Conservation (phyloP, 2,113 vertebrate species). For the Epinephelus moara region DNA sequence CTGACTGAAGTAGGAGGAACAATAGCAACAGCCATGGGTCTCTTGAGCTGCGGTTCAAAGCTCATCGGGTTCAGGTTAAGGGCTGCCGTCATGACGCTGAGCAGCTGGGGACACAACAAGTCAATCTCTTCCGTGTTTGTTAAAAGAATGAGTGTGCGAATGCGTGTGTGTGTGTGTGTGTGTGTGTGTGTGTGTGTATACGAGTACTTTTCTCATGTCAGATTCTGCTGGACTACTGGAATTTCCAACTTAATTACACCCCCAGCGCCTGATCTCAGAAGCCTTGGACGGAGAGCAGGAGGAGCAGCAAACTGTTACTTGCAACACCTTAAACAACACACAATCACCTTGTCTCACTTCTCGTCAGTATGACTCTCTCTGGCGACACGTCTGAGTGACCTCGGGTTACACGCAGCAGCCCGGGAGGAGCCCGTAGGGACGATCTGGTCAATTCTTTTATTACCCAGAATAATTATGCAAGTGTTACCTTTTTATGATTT, state of each 20-base stretch:
- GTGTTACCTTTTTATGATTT: constrained; percentile 80
- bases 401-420: constrained; percentile 50
- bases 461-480: constrained; percentile 81
- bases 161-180: constrained; percentile 39
- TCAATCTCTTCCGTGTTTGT: constrained; percentile 69
- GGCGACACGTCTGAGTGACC: constrained; percentile 43
- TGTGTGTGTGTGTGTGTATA: constrained; percentile 53
- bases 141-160: constrained; percentile 42
- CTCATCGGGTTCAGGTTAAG: constrained; percentile 70
- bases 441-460: constrained; percentile 69
- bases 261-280: constrained; percentile 87
- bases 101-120: constrained; percentile 53
- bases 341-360: constrained; percentile 67
- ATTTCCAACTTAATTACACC: constrained; percentile 72
- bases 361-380: constrained; percentile 43
- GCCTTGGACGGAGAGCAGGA: constrained; percentile 78
- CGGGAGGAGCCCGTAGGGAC: constrained; percentile 54
- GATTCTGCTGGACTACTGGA: constrained; percentile 84
- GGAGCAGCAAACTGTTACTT: constrained; percentile 68
- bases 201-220: constrained; percentile 70
- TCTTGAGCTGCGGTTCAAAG: constrained; percentile 47
- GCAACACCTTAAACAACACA: constrained; percentile 65
- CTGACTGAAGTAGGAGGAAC: constrained; percentile 55
- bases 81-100: constrained; percentile 68
- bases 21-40: constrained; percentile 55